These are phyloP conservation scores for Ictalurus furcatus DNA, from an alignment of 2,113 vertebrate species.

Conservation along the genomic window DNA sequence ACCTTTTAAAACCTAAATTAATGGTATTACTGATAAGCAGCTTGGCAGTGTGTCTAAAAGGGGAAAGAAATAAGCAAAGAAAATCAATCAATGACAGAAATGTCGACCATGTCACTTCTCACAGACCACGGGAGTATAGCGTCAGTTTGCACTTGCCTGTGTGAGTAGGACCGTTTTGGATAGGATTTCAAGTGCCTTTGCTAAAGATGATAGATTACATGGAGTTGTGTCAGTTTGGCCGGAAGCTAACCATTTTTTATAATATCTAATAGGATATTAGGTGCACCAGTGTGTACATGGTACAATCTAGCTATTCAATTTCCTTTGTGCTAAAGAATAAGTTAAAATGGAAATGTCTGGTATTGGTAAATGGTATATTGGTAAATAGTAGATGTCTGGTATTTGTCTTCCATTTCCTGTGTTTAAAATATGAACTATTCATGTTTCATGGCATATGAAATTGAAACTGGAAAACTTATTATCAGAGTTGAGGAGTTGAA, in stretches of 20 bases:
- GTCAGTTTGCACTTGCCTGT: neutral
- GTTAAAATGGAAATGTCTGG: neutral
- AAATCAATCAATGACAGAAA: conserved; percentile 25
- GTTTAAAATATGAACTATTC: neutral
- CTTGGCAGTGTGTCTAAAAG: neutral
- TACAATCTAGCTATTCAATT: neutral
- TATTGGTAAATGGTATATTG: neutral
- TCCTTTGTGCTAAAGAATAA: neutral
- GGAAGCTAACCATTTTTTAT: conserved; percentile 29
- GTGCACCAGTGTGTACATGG: neutral
- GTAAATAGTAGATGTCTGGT: neutral
- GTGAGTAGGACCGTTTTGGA: neutral
- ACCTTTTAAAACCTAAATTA: neutral
- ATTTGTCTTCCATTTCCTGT: neutral
- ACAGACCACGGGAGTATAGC: neutral
- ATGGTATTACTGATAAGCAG: conserved; percentile 34
- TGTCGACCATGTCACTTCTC: neutral
- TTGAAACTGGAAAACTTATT: neutral
- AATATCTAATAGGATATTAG: conserved; percentile 33
- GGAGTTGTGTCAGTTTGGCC: conserved; percentile 24
- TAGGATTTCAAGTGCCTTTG: conserved; percentile 30
- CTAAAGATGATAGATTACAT: conserved; percentile 41
- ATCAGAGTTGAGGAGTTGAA: neutral
- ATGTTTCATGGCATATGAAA: neutral
- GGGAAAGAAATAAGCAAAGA: neutral